A percentile compares a stretch with the other conserved stretches of the same genome.
These are phyloP conservation scores for Drosophila pectinifera DNA, from an alignment of 1,140 invertebrate species.

Conservation along the genomic window DNA sequence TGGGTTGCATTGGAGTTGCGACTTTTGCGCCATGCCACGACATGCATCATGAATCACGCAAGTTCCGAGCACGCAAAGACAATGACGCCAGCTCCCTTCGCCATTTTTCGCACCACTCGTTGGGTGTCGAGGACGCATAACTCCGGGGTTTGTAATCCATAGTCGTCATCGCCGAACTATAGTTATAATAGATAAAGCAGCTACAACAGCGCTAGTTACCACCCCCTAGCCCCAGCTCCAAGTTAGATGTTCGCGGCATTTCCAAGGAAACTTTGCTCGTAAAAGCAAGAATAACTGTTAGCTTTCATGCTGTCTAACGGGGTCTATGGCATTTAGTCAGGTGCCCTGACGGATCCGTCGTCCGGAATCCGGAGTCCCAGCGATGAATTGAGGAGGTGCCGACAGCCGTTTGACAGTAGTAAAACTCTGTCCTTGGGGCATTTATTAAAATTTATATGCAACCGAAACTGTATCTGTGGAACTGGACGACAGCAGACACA, in stretches of 20 bases:
- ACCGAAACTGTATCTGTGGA: constrained; percentile 22
- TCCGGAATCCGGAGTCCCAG: constrained; percentile 11
- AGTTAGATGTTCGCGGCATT: constrained; percentile 45
- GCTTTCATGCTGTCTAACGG: constrained; percentile 18
- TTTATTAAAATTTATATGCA: constrained; percentile 62
- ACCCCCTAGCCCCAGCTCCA: constrained; percentile 23
- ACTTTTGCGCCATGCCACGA: constrained; percentile 26
- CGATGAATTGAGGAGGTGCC: constrained; percentile 42
- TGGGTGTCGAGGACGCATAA: constrained; percentile 60
- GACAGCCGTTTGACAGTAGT: constrained; percentile 54
- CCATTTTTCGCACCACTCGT: constrained; percentile 46
- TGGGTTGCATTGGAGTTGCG: constrained; percentile 54
- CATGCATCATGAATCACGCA: constrained; percentile 78
- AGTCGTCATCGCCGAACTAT: constrained; percentile 47
- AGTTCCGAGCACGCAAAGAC: constrained; percentile 66
- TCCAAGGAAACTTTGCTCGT: constrained; percentile 77
- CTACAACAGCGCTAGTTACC: constrained; percentile 5
- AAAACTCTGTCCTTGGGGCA: constrained; percentile 48
- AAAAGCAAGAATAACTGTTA: constrained; percentile 60
- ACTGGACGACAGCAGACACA: constrained; percentile 16
- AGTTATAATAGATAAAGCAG: constrained; percentile 59
- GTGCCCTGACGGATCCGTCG: constrained; percentile 28
- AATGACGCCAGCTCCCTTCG: constrained; percentile 65
- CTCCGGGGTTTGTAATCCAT: constrained; percentile 44
- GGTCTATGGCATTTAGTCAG: constrained; percentile 50